Percentiles rank a stretch among this genome's conserved stretches.
Evolutionary conservation across 2,797 vertebrate genomes (phyloP).

Genomic region (Neopelma chrysocephalum): DNA sequence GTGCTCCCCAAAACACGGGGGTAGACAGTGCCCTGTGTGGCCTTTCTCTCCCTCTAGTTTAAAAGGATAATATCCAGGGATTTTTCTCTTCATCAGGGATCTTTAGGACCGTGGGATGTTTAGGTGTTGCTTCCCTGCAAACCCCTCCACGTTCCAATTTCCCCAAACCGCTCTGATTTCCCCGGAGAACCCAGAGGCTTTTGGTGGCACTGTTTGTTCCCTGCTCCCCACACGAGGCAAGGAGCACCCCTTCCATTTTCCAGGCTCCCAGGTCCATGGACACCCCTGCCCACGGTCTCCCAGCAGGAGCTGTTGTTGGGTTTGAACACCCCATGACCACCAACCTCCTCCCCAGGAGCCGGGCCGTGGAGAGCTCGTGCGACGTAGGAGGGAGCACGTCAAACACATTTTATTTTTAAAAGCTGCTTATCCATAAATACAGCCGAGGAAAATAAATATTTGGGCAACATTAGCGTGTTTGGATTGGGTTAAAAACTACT

Average conservation of each 20-base stretch:
- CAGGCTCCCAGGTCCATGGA: neutral
- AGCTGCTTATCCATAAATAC: conserved; percentile 5
- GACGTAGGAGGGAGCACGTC: neutral
- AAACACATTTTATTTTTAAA: neutral
- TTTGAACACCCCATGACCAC: neutral
- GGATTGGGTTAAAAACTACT: neutral
- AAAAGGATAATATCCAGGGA: neutral
- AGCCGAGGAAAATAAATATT: neutral
- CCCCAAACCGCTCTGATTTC: too few relatives aligned
- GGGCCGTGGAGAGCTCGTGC: rapidly evolving
- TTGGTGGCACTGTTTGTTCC: neutral
- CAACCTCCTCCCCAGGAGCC: neutral
- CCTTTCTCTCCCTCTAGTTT: neutral
- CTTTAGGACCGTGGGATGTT: neutral
- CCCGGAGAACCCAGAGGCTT: neutral
- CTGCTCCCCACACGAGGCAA: neutral
- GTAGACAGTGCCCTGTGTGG: neutral
- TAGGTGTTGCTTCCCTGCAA: rapidly evolving
- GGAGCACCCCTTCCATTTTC: neutral
- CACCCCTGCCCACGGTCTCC: neutral
- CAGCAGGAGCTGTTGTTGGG: neutral
- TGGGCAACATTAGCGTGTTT: neutral
- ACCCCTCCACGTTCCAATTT: too few relatives aligned
- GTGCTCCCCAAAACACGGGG: neutral
- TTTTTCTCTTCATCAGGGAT: neutral